Evolutionary conservation across 2,113 vertebrate genomes (phyloP), one percentile per base, ranked within the genome.

Genomic region (Suricata suricatta): DNA sequence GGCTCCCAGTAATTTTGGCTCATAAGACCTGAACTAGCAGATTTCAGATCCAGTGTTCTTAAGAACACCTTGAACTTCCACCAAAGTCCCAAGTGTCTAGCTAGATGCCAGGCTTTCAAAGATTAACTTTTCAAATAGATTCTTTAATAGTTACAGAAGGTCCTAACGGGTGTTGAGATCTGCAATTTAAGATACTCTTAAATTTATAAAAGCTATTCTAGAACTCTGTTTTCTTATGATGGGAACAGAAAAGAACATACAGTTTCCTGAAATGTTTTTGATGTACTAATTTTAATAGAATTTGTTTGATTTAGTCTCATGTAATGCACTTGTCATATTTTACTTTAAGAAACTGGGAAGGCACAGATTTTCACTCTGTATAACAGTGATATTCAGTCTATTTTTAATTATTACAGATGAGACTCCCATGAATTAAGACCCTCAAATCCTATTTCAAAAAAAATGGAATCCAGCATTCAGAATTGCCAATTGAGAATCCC

Each of bases 61-160:
- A 74, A 84, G 92, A 74, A 92, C 3, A 41, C 33, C 23, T 86
- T 92, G 50, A 89, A 88, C 74, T 66, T 76, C 35, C 25, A 93
- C n/a, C 9, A 10, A 41, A 87, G 13, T 95, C 68, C 50, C 25
- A 76, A 63, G 16, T 50, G 19, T 25, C 68, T 54, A 54, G 29
- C 47, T 63, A 52, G 50, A 57, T 77, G 27, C 29, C 66, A 79
- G 27, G 38, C 33, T 91, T 88, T 97, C 72, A 95, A 91, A 91
- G 63, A 90, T 63, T 79, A 93, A 52, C 38, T 77, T 68, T 79
- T 95, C 60, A 90, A 93, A 91, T 14, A 80, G 81, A 91, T 84
- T 93, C 50, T 64, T 84, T 92, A 76, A 50, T n/a, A 91, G 72
- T 68, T 92, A 88, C 3, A 88, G 81, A 96, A 87, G 63, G 41